Percentiles rank a stretch among this genome's conserved stretches.
phyloP scores from a whole-genome alignment of 92 coral and sea anemone species.

The Actinernus sp. region DNA sequence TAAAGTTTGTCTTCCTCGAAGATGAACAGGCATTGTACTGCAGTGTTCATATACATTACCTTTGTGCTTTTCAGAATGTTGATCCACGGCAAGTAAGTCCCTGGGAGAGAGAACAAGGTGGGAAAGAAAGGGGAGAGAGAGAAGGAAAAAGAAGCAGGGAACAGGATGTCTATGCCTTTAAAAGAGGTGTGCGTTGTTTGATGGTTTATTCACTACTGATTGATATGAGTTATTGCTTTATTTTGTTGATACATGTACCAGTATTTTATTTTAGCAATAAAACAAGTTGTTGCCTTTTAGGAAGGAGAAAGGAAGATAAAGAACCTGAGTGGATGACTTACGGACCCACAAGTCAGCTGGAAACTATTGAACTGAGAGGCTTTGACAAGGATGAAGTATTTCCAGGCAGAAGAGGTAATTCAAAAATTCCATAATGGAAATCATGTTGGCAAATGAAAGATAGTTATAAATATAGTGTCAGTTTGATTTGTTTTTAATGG shows the following conservation, averaged over 20 bases:
- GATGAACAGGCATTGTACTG: background rate
- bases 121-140: conserved; percentile 34
- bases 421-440: too few species aligned
- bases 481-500: too few species aligned
- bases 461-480: too few species aligned
- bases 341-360: conserved; percentile 90
- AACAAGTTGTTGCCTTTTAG: background rate
- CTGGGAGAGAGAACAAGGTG: conserved; percentile 69
- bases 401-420: conserved; percentile 9
- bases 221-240: background rate
- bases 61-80: conserved; percentile 11
- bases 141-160: conserved; percentile 67
- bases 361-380: conserved; percentile 92
- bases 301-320: conserved; percentile 20
- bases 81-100: conserved; percentile 35
- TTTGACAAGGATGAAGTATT: conserved; percentile 73
- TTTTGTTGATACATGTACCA: background rate
- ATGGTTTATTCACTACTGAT: background rate
- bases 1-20: background rate
- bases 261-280: background rate
- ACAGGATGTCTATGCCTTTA: conserved; percentile 33
- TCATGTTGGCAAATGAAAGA: too few species aligned
- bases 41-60: background rate
- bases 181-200: conserved; percentile 30
- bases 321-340: conserved; percentile 97